Conservation (phyloP, 2,113 vertebrate species). For the Mobula hypostoma region DNA sequence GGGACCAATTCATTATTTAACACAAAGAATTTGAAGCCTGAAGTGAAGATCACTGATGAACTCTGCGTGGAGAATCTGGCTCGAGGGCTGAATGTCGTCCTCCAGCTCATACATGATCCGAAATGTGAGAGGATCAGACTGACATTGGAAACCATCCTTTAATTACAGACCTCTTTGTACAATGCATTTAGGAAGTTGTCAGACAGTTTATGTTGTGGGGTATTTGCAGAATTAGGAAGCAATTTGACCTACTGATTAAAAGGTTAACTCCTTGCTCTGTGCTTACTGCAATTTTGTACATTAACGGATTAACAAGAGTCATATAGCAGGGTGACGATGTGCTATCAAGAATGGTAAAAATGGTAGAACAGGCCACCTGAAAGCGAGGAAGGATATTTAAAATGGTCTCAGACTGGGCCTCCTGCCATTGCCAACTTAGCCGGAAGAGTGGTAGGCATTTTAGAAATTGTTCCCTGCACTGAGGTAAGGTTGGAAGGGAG, state of each 20-base stretch:
- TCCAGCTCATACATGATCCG: not conserved
- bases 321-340: not conserved
- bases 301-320: conserved; percentile 16
- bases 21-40: not conserved
- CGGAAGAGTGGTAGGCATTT: conserved; percentile 31
- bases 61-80: not conserved
- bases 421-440: conserved; percentile 36
- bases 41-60: not conserved
- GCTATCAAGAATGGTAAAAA: not conserved
- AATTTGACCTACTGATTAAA: conserved; percentile 27
- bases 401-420: not conserved
- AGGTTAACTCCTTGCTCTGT: not conserved
- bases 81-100: not conserved
- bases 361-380: not conserved
- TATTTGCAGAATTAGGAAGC: conserved; percentile 10
- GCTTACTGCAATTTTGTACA: not conserved
- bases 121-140: not conserved
- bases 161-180: not conserved
- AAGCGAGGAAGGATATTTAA: not conserved
- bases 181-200: not conserved
- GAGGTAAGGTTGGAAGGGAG: not conserved
- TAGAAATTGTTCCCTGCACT: conserved; percentile 37
- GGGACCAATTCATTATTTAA: not conserved
- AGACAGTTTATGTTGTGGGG: conserved; percentile 6
- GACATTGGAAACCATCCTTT: conserved; percentile 6